Evolutionary conservation across 2,888 invertebrate species (phyloP), one percentile per base, ranked within the genome.

Genomic region (Chymomyza caudatula): DNA sequence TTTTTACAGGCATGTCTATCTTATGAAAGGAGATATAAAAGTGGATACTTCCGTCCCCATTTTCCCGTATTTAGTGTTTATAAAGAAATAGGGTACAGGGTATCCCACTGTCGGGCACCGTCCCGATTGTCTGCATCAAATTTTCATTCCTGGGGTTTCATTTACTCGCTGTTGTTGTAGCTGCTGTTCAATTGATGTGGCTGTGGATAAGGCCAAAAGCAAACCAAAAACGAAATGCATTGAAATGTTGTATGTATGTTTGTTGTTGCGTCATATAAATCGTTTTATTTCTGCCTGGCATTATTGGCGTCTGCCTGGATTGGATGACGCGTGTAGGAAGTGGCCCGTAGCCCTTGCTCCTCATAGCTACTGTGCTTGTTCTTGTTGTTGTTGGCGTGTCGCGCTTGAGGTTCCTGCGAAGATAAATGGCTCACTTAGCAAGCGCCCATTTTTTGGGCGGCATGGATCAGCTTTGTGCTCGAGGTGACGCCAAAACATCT

Each of bases 361-460:
- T n/a, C n/a, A n/a, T n/a, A n/a, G n/a, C n/a, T n/a, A n/a, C n/a
- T n/a, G n/a, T n/a, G n/a, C n/a, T n/a, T n/a, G n/a, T n/a, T n/a
- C n/a, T n/a, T n/a, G n/a, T 67, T 63, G 54, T 75, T 81, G 76
- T 76, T 85, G 74, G 73, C 73, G 65, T 85, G 85, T 75, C 78
- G 77, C 74, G 77, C 71, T 76, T 69, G 79, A 88, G 88, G 88
- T 88, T 87, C 80, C 86, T 76, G 80, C 67, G 66, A 89, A 89
- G 90, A 89, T 89, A 89, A 89, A 89, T 89, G 89, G 90, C 89
- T 89, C 89, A 89, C 88, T 89, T 88, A 88, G 83, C 76, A 59
- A 83, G 62, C 69, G 76, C 63, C 43, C 25, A 59, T 64, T 70
- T 62, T 75, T 60, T 74, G 66, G 77, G 47, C 22, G 25, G 59